Conservation (phyloP, 2,888 invertebrate genomes). For the Callosobruchus maculatus region DNA sequence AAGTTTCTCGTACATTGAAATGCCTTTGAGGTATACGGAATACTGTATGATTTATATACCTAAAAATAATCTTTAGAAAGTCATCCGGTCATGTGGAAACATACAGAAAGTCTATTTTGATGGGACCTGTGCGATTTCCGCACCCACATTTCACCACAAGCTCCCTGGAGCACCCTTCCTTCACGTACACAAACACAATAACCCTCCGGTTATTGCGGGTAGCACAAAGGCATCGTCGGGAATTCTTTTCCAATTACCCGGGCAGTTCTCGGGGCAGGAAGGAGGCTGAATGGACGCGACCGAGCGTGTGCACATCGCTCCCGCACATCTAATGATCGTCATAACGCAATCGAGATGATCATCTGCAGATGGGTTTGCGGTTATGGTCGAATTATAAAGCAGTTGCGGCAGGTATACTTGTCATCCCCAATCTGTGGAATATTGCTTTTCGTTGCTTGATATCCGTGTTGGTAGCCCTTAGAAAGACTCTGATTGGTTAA, state of each 20-base stretch:
- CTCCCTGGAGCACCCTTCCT: background rate
- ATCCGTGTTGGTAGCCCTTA: no score
- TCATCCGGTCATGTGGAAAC: background rate
- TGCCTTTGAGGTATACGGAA: no score
- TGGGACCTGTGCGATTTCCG: background rate
- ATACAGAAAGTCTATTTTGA: background rate
- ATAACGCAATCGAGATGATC: slow-evolving; percentile 3
- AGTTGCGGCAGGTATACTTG: background rate
- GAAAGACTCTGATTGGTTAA: no score
- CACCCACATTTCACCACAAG: background rate
- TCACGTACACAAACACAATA: background rate
- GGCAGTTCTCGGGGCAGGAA: slow-evolving; percentile 3
- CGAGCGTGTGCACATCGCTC: slow-evolving; percentile 44
- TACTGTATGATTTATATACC: background rate
- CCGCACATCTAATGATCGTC: slow-evolving; percentile 29
- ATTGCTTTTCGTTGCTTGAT: no score
- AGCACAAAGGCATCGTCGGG: slow-evolving; percentile 5
- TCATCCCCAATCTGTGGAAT: no score
- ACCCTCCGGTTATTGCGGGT: background rate
- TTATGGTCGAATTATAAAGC: background rate
- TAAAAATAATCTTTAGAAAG: background rate
- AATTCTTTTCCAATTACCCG: slow-evolving; percentile 40
- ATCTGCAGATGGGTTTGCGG: background rate
- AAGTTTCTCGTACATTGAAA: no score
- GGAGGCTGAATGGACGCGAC: slow-evolving; percentile 36